phyloP scores from a whole-genome alignment of 1,140 invertebrate species.

The Aphidius gifuensis region DNA sequence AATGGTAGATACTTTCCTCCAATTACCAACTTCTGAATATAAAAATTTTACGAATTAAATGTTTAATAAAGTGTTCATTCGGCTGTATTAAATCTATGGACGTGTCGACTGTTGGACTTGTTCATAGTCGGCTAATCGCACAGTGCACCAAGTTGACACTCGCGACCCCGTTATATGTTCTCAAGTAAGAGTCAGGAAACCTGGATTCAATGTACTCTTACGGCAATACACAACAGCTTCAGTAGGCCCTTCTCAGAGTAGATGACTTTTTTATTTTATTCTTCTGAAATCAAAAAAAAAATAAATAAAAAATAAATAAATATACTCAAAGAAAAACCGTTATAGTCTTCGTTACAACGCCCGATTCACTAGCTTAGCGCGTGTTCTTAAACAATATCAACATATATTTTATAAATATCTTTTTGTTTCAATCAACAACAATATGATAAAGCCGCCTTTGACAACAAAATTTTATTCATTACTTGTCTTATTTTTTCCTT shows the following conservation, averaged over 20 bases:
- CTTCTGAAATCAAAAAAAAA: no score
- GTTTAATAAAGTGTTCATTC: no score
- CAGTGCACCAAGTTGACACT: conserved; percentile 31
- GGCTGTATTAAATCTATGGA: not conserved
- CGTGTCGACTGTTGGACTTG: no score
- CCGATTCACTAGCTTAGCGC: conserved; percentile 9
- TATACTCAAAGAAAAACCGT: conserved; percentile 12
- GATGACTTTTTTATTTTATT: conserved; percentile 13
- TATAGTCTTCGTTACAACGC: conserved; percentile 24
- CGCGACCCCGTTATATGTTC: conserved; percentile 32
- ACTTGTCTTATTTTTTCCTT: not conserved
- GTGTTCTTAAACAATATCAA: not conserved
- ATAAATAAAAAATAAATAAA: no score
- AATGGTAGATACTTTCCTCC: no score
- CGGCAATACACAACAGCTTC: conserved; percentile 11
- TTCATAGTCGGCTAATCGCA: conserved; percentile 16
- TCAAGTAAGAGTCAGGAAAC: conserved; percentile 7
- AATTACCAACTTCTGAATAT: no score
- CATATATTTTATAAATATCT: not conserved
- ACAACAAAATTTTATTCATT: not conserved
- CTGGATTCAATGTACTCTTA: conserved; percentile 13
- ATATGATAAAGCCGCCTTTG: not conserved
- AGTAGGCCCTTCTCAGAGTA: conserved; percentile 22
- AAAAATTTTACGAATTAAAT: no score
- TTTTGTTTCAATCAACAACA: not conserved